Percentiles rank a stretch among this genome's conserved stretches.
phyloP scores from a whole-genome alignment of 2,113 vertebrate species.

The human region GRCh38 chr7:159108501-159109000 shows the following conservation, averaged over 20 bases:
- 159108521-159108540: too few species aligned
- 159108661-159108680: background rate
- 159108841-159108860: background rate
- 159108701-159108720: background rate
- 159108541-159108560: background rate
- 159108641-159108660: background rate
- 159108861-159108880: conserved; percentile 22
- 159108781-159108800: background rate
- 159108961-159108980: background rate
- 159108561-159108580: background rate
- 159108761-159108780: background rate
- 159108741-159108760: background rate
- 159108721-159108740: background rate
- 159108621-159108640: background rate
- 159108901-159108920: background rate
- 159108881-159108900: background rate
- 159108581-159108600: background rate
- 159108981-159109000: background rate
- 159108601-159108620: background rate
- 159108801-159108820: background rate
- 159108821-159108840: background rate
- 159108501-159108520: too few species aligned
- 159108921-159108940: background rate
- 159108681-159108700: background rate
- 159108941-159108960: background rate